Evolutionary conservation across 2,113 vertebrate genomes (phyloP).

Genomic region (Blennius ocellaris): DNA sequence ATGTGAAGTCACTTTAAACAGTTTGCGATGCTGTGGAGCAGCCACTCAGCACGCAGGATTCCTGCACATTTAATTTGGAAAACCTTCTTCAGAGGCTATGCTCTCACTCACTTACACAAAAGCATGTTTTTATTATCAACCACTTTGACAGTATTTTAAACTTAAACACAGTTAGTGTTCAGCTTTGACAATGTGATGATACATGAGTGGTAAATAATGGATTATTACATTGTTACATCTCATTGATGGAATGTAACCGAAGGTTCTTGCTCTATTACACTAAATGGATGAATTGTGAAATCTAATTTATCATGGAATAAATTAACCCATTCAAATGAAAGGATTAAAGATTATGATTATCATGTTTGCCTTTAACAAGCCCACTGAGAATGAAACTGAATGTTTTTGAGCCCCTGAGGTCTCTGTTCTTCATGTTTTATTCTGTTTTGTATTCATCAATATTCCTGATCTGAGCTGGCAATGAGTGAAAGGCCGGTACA

Average conservation of each 20-base stretch:
- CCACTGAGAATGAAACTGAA: background rate
- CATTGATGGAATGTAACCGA: too few relatives aligned
- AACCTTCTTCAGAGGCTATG: slow-evolving; percentile 20
- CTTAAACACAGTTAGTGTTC: background rate
- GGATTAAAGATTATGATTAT: background rate
- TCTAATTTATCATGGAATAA: background rate
- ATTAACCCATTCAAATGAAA: background rate
- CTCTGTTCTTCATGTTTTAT: too few relatives aligned
- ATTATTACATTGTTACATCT: background rate
- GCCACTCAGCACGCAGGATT: slow-evolving; percentile 21
- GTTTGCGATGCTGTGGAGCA: slow-evolving; percentile 39
- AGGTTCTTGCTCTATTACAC: too few relatives aligned
- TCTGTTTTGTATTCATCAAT: too few relatives aligned
- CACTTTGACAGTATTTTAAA: background rate
- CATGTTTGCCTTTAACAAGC: background rate
- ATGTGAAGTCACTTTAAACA: slow-evolving; percentile 60
- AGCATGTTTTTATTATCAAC: slow-evolving; percentile 3
- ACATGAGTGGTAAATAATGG: background rate
- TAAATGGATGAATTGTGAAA: background rate
- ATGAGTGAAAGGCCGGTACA: too few relatives aligned
- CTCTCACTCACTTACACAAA: background rate
- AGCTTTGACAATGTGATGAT: background rate
- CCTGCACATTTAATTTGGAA: slow-evolving; percentile 34
- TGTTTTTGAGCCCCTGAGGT: too few relatives aligned
- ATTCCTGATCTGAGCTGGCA: too few relatives aligned